These are phyloP conservation scores for Aphelenchoides besseyi DNA, from an alignment of 1,140 invertebrate species.

Conservation along the genomic window DNA sequence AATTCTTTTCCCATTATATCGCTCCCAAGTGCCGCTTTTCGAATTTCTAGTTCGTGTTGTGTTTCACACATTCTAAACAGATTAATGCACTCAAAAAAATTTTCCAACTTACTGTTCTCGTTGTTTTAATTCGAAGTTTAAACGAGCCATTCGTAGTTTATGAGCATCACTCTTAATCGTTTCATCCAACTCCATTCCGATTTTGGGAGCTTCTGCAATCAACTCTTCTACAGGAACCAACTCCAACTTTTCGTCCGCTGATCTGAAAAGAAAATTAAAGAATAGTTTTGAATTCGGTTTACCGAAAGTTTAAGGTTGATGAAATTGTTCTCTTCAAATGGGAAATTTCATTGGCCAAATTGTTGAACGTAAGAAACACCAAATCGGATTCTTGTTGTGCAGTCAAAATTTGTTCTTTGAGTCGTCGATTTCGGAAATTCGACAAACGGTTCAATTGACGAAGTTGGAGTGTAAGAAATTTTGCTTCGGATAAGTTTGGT, in stretches of 20 bases:
- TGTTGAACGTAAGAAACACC: slow-evolving; percentile 3
- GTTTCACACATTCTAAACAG: slow-evolving; percentile 8
- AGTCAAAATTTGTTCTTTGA: not conserved
- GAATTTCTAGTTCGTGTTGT: not conserved
- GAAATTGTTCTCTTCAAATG: not conserved
- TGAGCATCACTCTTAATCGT: not conserved
- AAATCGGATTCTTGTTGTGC: not conserved
- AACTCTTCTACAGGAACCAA: slow-evolving; percentile 8
- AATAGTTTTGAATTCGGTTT: not conserved
- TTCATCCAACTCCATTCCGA: not conserved
- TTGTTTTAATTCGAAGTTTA: not conserved
- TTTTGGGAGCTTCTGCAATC: not conserved
- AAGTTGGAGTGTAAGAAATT: not conserved
- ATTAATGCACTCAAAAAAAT: not conserved
- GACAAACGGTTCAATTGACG: not conserved
- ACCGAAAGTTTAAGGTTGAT: not conserved
- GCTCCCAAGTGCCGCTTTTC: not conserved
- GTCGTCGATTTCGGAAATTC: slow-evolving; percentile 4
- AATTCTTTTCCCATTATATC: not conserved
- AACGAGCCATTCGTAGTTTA: not conserved
- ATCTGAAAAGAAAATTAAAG: not conserved
- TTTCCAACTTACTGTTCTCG: not conserved
- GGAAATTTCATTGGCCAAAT: not conserved
- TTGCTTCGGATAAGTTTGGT: not conserved
- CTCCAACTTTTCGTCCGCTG: not conserved